Percentiles rank a stretch among this genome's conserved stretches.
Evolutionary conservation across 2,797 vertebrate species (phyloP).

Genomic region (Sebastes iracundus): DNA sequence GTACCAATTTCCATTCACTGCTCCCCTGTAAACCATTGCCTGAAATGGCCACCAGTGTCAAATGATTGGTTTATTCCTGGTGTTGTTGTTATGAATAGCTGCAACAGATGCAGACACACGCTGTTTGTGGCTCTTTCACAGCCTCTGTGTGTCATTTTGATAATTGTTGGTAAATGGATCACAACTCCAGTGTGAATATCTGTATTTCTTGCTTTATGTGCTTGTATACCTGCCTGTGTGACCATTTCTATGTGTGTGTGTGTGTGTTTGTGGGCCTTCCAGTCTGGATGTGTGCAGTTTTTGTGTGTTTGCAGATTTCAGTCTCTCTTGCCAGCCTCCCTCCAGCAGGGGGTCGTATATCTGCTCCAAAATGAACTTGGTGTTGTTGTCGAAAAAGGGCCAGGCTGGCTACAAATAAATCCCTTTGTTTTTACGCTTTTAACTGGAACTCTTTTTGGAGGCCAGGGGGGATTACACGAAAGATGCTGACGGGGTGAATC

Average conservation of each 20-base stretch:
- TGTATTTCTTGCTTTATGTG: neutral
- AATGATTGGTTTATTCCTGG: neutral
- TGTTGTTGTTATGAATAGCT: neutral
- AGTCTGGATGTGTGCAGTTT: neutral
- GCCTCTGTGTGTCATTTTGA: neutral
- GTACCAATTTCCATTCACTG: neutral
- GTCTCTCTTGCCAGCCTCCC: constrained; percentile 15
- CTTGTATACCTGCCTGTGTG: neutral
- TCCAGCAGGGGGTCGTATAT: constrained; percentile 52
- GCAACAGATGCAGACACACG: neutral
- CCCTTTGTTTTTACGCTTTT: constrained; percentile 53
- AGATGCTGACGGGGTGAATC: constrained; percentile 37
- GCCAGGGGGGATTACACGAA: constrained; percentile 35
- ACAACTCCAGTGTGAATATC: neutral
- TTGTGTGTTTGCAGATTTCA: constrained; percentile 30
- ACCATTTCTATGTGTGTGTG: neutral
- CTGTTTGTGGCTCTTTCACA: neutral
- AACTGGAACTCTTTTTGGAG: constrained; percentile 35
- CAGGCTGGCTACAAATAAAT: constrained; percentile 46
- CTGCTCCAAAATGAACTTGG: constrained; percentile 56
- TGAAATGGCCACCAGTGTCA: neutral
- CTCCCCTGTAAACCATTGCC: neutral
- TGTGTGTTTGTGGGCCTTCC: neutral
- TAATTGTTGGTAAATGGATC: neutral
- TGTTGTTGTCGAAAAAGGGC: constrained; percentile 53